Evolutionary conservation across 1,140 invertebrate species (phyloP).

Genomic region (Papilio machaon): DNA sequence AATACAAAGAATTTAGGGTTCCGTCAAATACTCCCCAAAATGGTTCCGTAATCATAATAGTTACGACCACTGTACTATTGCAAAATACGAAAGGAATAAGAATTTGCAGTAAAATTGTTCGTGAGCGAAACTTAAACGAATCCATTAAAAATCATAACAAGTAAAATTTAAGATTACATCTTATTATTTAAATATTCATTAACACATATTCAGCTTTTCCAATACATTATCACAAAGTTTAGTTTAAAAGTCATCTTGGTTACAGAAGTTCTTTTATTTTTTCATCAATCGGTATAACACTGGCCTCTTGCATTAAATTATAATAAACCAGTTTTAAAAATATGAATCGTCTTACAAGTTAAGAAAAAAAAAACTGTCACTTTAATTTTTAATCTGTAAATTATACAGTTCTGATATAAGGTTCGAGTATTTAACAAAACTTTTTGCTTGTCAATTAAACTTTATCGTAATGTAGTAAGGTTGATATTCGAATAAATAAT

Average conservation of each 20-base stretch:
- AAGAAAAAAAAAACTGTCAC: conserved; percentile 31
- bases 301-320: background rate
- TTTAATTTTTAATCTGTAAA: conserved; percentile 39
- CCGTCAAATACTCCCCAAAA: too few relatives aligned
- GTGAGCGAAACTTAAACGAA: too few relatives aligned
- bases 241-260: background rate
- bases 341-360: conserved; percentile 21
- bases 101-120: too few relatives aligned
- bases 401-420: conserved; percentile 35
- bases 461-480: background rate
- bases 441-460: conserved; percentile 1
- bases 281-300: background rate
- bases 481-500: conserved; percentile 17
- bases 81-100: too few relatives aligned
- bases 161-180: too few relatives aligned
- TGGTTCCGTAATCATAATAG: too few relatives aligned
- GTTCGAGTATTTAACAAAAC: background rate
- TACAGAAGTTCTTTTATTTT: background rate
- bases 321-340: conserved; percentile 19
- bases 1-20: too few relatives aligned
- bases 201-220: background rate
- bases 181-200: too few relatives aligned
- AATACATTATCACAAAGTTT: background rate
- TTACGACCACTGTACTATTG: too few relatives aligned
- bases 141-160: too few relatives aligned